Evolutionary conservation across 2,113 vertebrate species (phyloP).

Genomic region (Malurus alboscapulatus): DNA sequence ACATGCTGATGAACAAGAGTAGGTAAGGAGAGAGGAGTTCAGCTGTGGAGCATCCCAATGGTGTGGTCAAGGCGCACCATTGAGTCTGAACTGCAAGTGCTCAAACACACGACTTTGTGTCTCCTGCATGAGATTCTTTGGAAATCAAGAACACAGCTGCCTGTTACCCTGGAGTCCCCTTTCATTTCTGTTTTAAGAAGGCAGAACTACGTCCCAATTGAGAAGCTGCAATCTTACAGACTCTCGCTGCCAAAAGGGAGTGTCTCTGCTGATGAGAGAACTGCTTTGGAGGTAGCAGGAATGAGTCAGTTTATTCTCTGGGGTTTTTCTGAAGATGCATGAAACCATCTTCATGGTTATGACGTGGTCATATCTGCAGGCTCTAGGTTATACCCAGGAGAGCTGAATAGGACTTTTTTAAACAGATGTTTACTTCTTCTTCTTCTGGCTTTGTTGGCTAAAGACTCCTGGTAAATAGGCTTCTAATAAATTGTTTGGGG

Average conservation of each 20-base stretch:
- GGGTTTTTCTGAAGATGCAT: not conserved
- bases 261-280: not conserved
- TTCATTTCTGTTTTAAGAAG: not conserved
- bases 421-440: not conserved
- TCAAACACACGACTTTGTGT: not conserved
- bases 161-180: not conserved
- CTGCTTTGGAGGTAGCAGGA: not conserved
- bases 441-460: not conserved
- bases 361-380: not conserved
- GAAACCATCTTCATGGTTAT: not conserved
- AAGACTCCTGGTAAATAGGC: not conserved
- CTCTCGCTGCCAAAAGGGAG: not conserved
- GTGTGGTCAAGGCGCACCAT: not conserved
- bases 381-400: not conserved
- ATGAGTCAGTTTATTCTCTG: not conserved
- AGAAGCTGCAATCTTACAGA: not conserved
- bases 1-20: not conserved
- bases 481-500: not conserved
- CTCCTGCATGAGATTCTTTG: rapidly evolving
- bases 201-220: not conserved
- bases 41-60: not conserved
- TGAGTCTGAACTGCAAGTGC: not conserved
- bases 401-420: not conserved
- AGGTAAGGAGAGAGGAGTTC: not conserved
- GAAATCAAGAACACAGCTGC: not conserved